Conservation (phyloP, 2,888 invertebrate species). For the Silvanus unidentatus region DNA sequence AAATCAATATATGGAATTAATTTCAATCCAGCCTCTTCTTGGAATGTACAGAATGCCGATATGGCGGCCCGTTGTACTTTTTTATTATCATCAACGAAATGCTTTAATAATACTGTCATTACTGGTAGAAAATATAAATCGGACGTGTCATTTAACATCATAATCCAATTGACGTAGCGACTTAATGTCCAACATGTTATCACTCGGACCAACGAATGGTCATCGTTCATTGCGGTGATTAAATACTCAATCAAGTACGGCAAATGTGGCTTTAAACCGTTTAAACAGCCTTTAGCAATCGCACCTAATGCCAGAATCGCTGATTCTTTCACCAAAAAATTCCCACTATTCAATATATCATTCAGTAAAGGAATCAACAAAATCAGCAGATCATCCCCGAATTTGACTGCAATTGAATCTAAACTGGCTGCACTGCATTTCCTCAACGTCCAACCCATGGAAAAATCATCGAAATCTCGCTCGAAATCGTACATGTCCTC, state of each 20-base stretch:
- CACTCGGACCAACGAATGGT: slow-evolving; percentile 64
- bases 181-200: slow-evolving; percentile 76
- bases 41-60: slow-evolving; percentile 71
- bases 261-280: slow-evolving; percentile 62
- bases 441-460: slow-evolving; percentile 80
- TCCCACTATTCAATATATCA: slow-evolving; percentile 87
- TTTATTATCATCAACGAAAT: slow-evolving; percentile 69
- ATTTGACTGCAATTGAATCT: slow-evolving; percentile 94
- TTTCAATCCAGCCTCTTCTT: slow-evolving; percentile 70
- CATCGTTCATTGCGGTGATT: slow-evolving; percentile 59
- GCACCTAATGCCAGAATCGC: slow-evolving; percentile 82
- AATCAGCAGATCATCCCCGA: slow-evolving; percentile 87
- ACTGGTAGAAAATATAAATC: slow-evolving; percentile 60
- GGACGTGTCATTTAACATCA: slow-evolving; percentile 57
- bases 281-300: slow-evolving; percentile 53
- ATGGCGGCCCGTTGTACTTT: slow-evolving; percentile 73
- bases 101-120: slow-evolving; percentile 62
- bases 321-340: slow-evolving; percentile 94
- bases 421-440: slow-evolving; percentile 98
- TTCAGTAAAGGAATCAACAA: slow-evolving; percentile 91
- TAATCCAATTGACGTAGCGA: slow-evolving; percentile 69
- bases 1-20: slow-evolving; percentile 65
- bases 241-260: slow-evolving; percentile 64
- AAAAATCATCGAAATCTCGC: slow-evolving; percentile 42
- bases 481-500: slow-evolving; percentile 22